phyloP scores from a whole-genome alignment of 2,797 vertebrate genomes.

The Eulemur rubriventer region DNA sequence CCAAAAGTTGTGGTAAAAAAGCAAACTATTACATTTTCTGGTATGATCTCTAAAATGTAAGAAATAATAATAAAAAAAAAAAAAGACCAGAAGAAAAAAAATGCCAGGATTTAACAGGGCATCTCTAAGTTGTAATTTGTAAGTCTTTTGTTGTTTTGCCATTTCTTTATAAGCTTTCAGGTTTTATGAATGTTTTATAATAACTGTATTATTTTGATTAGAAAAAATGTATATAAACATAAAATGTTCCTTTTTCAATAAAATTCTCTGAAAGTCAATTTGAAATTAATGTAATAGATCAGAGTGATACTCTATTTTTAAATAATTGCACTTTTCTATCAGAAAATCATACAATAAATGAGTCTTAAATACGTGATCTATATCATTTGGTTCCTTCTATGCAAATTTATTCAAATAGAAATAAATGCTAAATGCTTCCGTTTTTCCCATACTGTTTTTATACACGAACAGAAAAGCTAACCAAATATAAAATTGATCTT shows the following conservation, averaged over 20 bases:
- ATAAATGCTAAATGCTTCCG: neutral
- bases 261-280: neutral
- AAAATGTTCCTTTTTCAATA: neutral
- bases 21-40: neutral
- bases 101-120: neutral
- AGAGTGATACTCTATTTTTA: neutral
- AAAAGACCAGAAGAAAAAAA: neutral
- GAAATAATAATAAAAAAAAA: neutral
- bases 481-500: neutral
- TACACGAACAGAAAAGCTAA: neutral
- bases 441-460: neutral
- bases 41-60: neutral
- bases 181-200: neutral
- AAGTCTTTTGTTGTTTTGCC: neutral
- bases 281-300: constrained; percentile 21
- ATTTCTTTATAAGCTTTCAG: neutral
- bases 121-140: neutral
- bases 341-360: constrained; percentile 2
- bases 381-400: neutral
- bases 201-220: neutral
- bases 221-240: neutral
- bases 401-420: neutral
- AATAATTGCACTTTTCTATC: neutral
- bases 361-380: neutral
- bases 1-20: neutral